Evolutionary conservation across 2,113 vertebrate genomes (phyloP).

Genomic region (Bos javanicus): DNA sequence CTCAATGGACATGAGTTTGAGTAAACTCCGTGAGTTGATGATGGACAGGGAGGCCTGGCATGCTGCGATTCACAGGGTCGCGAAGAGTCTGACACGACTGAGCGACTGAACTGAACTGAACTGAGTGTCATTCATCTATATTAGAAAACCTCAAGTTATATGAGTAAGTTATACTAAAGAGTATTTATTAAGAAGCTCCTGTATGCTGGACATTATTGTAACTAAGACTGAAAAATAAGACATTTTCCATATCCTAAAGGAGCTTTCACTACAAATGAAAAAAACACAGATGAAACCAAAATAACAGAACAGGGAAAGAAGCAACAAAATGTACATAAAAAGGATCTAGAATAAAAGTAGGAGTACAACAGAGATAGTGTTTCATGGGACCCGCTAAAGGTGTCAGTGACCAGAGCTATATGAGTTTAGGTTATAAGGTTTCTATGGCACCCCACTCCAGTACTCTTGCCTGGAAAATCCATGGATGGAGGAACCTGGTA

Average conservation of each 20-base stretch:
- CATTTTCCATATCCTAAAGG: not conserved
- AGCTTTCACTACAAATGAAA: not conserved
- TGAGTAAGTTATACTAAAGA: not conserved
- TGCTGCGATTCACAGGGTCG: too few species aligned
- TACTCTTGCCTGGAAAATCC: too few species aligned
- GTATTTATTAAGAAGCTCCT: not conserved
- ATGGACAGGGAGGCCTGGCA: too few species aligned
- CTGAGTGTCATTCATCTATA: not conserved
- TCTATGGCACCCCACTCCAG: not conserved
- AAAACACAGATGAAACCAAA: not conserved
- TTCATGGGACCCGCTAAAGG: not conserved
- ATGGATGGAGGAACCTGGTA: too few species aligned
- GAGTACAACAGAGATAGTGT: not conserved
- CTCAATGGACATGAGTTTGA: too few species aligned
- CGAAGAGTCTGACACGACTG: too few species aligned
- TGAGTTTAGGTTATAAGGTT: not conserved
- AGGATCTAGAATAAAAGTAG: not conserved
- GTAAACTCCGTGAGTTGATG: too few species aligned
- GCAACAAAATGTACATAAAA: not conserved
- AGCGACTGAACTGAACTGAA: too few species aligned
- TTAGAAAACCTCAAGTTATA: not conserved
- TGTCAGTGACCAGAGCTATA: not conserved
- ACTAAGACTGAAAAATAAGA: not conserved
- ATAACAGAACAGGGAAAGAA: not conserved
- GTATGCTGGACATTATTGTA: not conserved